These are phyloP conservation scores for Orthosia gothica DNA, from an alignment of 2,888 invertebrate genomes.

Conservation along the genomic window DNA sequence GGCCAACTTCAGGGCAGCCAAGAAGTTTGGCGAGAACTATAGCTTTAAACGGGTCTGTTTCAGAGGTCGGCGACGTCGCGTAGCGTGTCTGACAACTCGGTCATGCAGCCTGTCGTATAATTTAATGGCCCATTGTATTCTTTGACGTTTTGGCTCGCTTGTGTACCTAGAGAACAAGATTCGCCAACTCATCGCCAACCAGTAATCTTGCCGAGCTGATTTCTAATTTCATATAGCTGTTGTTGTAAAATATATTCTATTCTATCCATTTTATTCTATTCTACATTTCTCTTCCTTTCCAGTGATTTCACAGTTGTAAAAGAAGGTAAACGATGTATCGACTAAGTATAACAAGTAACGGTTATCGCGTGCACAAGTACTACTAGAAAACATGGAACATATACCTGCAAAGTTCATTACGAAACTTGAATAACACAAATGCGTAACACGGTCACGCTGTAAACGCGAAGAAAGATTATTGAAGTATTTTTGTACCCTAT, in stretches of 20 bases:
- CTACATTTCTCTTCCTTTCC: constrained; percentile 49
- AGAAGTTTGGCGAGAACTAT: too few relatives aligned
- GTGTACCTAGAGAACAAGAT: constrained; percentile 43
- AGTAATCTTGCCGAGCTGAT: constrained; percentile 33
- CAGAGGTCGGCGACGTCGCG: constrained; percentile 73
- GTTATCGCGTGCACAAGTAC: constrained; percentile 65
- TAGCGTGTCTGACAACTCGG: constrained; percentile 75
- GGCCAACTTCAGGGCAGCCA: too few relatives aligned
- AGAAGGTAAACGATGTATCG: constrained; percentile 51
- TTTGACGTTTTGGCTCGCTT: constrained; percentile 56
- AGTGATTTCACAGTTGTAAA: constrained; percentile 49
- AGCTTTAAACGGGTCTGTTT: constrained; percentile 58
- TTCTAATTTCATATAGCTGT: constrained; percentile 47
- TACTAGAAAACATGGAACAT: constrained; percentile 69
- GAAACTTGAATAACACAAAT: constrained; percentile 79
- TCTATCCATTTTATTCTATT: too few relatives aligned
- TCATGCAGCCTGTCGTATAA: constrained; percentile 77
- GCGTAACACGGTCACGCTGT: constrained; percentile 77
- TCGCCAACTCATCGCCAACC: constrained; percentile 42
- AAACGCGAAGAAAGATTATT: constrained; percentile 65
- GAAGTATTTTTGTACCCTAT: constrained; percentile 59
- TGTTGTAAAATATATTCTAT: too few relatives aligned
- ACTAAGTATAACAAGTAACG: constrained; percentile 60
- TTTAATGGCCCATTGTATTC: constrained; percentile 82
- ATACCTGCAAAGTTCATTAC: constrained; percentile 72